Evolutionary conservation across 1,140 invertebrate species (phyloP).

Genomic region (Ruditapes philippinarum): DNA sequence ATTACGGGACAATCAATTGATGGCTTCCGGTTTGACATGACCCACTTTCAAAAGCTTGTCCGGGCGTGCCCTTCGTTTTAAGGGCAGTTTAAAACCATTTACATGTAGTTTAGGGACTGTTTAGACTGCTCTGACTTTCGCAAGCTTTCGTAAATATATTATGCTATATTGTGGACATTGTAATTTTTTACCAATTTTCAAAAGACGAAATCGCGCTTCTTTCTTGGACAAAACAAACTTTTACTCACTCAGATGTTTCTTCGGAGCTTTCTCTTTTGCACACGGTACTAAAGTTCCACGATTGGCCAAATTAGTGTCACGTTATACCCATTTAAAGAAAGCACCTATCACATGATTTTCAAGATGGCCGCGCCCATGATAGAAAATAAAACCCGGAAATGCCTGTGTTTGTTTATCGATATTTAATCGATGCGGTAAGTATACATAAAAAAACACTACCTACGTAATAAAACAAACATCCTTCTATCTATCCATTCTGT

Average conservation of each 20-base stretch:
- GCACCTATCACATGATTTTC: constrained; percentile 46
- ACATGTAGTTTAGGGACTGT: constrained; percentile 11
- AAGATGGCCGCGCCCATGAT: constrained; percentile 55
- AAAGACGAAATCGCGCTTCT: neutral
- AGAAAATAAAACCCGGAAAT: constrained; percentile 36
- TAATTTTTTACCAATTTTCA: constrained; percentile 43
- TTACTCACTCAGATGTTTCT: neutral
- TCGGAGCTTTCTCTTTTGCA: constrained; percentile 27
- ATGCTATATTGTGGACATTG: constrained; percentile 21
- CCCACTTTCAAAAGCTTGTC: constrained; percentile 5
- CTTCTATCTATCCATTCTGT: constrained; percentile 23
- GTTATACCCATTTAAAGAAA: constrained; percentile 46
- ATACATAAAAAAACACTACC: constrained; percentile 28
- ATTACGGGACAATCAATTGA: neutral
- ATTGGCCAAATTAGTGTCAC: constrained; percentile 37
- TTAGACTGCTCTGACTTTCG: constrained; percentile 21
- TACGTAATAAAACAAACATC: constrained; percentile 28
- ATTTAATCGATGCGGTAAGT: constrained; percentile 37
- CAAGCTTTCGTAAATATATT: constrained; percentile 32
- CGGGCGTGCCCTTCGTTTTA: neutral
- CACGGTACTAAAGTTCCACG: constrained; percentile 12
- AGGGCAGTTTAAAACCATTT: neutral
- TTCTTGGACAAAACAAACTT: neutral
- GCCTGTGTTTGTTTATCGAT: constrained; percentile 42
- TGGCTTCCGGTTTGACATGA: constrained; percentile 19